Evolutionary conservation across 2,113 vertebrate species (phyloP), one percentile per base, ranked within the genome.

Genomic region (Pardalotus punctatus): DNA sequence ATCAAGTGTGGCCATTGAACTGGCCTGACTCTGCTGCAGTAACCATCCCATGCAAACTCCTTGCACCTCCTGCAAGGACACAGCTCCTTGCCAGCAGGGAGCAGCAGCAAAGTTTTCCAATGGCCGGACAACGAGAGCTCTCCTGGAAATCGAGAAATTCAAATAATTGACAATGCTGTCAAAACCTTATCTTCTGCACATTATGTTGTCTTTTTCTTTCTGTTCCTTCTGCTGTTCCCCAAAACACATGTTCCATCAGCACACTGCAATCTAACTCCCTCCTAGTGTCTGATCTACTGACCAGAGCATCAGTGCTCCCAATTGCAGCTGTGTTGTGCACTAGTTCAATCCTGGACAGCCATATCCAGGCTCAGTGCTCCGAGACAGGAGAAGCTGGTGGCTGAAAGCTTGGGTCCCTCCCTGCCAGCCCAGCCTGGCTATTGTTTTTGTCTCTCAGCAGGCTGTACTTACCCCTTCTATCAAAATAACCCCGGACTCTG

Each of bases 401-500:
- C 21, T 86, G 51, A 90, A 91, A 51, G n/a, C 60, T 80, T 86
- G 56, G 17, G 36, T 79, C 29, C 2, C 54, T 91, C 82, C 45
- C 67, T 82, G 38, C 74, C 70, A 42, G 29, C 27, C 42, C 31
- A 33, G 25, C 62, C 76, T 67, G 40, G 42, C 60, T 88, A 33
- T 74, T 88, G 57, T 33, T 91, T 90, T 77, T 92, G 64, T 82
- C 87, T 83, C 81, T 73, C 50, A 81, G 67, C 60, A 90, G 43
- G 51, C 64, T 83, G 6, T 80, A 33, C 27, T 67, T n/a, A 17
- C 11, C 62, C 42, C 70, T 96, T 95, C 92, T 79, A 93, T 94
- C 38, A 73, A 45, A 95, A 91, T 58, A 90, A 82, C 45, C 58
- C 53, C 35, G 24, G 78, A 85, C 79, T 88, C 66, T 48, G 60